phyloP scores from a whole-genome alignment of 2,888 invertebrate species.

The Adineta ricciae region DNA sequence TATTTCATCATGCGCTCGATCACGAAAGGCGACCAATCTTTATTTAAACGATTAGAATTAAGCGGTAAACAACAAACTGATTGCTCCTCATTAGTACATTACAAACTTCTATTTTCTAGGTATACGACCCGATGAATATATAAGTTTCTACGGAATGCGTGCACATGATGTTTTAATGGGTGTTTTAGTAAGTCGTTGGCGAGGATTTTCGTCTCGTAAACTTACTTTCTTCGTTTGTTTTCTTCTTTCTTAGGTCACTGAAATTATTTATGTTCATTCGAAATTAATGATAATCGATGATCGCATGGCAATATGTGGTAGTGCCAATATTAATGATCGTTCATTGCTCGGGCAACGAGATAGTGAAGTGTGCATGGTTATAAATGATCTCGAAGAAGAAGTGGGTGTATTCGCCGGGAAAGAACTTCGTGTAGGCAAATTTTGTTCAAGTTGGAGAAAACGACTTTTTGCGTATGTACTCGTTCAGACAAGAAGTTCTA shows the following conservation, averaged over 20 bases:
- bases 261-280: conserved; percentile 90
- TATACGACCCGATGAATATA: conserved; percentile 69
- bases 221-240: too few species aligned
- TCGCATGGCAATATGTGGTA: conserved; percentile 78
- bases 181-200: conserved; percentile 20
- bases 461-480: conserved; percentile 28
- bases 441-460: conserved; percentile 67
- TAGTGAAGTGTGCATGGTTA: conserved; percentile 75
- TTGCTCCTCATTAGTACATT: neutral
- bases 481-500: neutral
- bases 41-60: conserved; percentile 23
- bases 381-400: conserved; percentile 62
- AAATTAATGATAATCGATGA: conserved; percentile 91
- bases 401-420: conserved; percentile 68
- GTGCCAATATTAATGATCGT: conserved; percentile 92
- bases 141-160: conserved; percentile 79
- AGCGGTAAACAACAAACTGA: conserved; percentile 56
- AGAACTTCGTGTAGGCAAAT: conserved; percentile 70
- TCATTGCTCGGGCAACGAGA: conserved; percentile 85
- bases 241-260: conserved; percentile 65
- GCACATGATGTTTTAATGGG: conserved; percentile 47
- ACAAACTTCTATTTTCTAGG: conserved; percentile 51
- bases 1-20: conserved; percentile 98
- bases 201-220: too few species aligned
- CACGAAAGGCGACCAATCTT: conserved; percentile 72